Evolutionary conservation across 2,113 vertebrate species (phyloP).

Genomic region (Cichladusa arquata): DNA sequence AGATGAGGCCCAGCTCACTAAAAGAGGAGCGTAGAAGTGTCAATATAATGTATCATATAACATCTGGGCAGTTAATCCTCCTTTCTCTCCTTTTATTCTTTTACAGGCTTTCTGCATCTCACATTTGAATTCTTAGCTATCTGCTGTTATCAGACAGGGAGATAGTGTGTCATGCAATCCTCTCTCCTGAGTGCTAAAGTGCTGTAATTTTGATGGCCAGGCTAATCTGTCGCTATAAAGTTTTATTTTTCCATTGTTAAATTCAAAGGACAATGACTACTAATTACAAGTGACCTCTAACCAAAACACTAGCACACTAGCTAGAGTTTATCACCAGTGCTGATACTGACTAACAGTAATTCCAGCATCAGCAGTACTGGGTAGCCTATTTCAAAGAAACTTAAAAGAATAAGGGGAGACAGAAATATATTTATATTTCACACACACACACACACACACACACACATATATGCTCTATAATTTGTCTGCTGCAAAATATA

Average conservation of each 20-base stretch:
- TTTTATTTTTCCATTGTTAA: constrained; percentile 42
- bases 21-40: background rate
- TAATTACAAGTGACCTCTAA: constrained; percentile 57
- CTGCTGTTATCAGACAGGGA: background rate
- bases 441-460: too few species aligned
- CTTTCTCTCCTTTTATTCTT: constrained; percentile 45
- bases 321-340: background rate
- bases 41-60: background rate
- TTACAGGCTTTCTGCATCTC: constrained; percentile 11
- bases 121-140: constrained; percentile 22
- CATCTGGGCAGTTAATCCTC: background rate
- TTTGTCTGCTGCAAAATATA: background rate
- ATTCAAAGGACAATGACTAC: constrained; percentile 39
- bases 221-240: constrained; percentile 42
- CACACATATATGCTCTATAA: background rate
- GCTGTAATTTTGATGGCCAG: constrained; percentile 50
- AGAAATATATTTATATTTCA: background rate
- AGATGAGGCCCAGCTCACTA: background rate
- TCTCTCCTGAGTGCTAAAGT: constrained; percentile 39
- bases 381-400: background rate
- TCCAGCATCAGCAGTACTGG: background rate
- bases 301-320: background rate
- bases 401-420: background rate
- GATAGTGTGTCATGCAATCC: constrained; percentile 49
- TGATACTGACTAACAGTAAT: background rate